These are phyloP conservation scores for Panurus biarmicus DNA, from an alignment of 2,113 vertebrate species.

Conservation along the genomic window DNA sequence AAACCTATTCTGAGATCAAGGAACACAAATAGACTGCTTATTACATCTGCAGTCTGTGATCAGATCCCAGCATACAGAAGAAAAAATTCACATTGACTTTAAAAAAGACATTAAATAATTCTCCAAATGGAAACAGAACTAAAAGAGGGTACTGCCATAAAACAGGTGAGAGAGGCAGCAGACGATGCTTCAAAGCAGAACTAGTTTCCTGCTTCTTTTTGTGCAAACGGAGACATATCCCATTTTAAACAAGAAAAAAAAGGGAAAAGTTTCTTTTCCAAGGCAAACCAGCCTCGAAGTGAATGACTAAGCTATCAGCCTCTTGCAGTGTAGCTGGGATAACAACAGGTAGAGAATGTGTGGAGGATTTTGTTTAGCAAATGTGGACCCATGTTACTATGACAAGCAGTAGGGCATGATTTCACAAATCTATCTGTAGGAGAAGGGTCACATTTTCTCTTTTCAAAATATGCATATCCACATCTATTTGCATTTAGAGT, in stretches of 20 bases:
- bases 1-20: not conserved
- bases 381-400: not conserved
- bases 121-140: not conserved
- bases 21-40: not conserved
- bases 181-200: not conserved
- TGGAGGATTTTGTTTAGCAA: not conserved
- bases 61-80: not conserved
- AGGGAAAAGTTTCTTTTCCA: not conserved
- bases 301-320: not conserved
- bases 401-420: not conserved
- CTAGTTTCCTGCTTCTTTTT: not conserved
- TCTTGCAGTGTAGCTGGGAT: not conserved
- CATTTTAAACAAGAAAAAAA: not conserved
- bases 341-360: not conserved
- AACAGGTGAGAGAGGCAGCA: not conserved
- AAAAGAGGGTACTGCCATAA: not conserved
- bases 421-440: not conserved
- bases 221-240: not conserved
- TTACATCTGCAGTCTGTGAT: not conserved
- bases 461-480: not conserved
- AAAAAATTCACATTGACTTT: not conserved
- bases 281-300: not conserved
- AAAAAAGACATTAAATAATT: not conserved
- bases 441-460: not conserved
- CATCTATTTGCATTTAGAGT: not conserved